Evolutionary conservation across 2,888 invertebrate species (phyloP).

Genomic region (Maniola hyperantus): DNA sequence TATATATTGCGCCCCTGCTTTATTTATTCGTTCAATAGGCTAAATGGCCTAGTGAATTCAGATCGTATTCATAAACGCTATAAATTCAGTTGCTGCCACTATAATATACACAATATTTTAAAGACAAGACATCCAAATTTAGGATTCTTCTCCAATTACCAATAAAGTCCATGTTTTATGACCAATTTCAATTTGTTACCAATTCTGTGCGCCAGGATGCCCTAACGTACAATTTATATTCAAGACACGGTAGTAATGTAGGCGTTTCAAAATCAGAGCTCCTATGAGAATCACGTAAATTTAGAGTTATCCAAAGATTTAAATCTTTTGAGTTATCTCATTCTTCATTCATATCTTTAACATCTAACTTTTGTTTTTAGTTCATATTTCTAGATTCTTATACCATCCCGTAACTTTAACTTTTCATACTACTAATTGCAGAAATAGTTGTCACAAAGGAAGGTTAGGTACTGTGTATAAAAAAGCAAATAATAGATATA

Average conservation of each 20-base stretch:
- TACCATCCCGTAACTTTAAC: no score
- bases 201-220: slow-evolving; percentile 1
- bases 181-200: slow-evolving; percentile 8
- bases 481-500: not conserved
- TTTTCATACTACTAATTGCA: not conserved
- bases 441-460: not conserved
- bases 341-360: not conserved
- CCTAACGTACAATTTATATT: slow-evolving; percentile 16
- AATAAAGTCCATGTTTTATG: slow-evolving; percentile 17
- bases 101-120: slow-evolving; percentile 22
- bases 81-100: slow-evolving; percentile 24
- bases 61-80: slow-evolving; percentile 42
- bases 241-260: slow-evolving; percentile 6
- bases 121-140: slow-evolving; percentile 12
- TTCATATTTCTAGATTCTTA: not conserved
- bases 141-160: slow-evolving; percentile 5
- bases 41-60: slow-evolving; percentile 62
- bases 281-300: not conserved
- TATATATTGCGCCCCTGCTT: slow-evolving; percentile 76
- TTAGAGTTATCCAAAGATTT: not conserved
- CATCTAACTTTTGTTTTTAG: not conserved
- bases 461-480: not conserved
- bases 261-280: slow-evolving; percentile 1
- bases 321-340: no score
- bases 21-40: slow-evolving; percentile 77